Percentiles rank a stretch among this genome's conserved stretches.
Conservation (phyloP, 2,888 invertebrate species). For the Endotricha flammealis region DNA sequence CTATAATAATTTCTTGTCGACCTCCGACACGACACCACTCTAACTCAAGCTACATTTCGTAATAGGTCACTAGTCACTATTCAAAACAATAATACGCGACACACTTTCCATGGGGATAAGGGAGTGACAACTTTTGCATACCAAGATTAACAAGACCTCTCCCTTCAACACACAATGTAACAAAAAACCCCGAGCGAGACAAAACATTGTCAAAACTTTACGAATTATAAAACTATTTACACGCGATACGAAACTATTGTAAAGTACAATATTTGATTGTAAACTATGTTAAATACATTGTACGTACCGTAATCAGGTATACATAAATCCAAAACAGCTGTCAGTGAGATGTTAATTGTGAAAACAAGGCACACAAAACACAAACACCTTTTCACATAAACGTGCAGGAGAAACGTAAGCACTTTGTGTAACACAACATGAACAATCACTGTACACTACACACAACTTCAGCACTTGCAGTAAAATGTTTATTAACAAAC, state of each 20-base stretch:
- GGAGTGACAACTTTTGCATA: constrained; percentile 47
- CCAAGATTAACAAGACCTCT: constrained; percentile 30
- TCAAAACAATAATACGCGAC: constrained; percentile 65
- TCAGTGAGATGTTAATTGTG: constrained; percentile 50
- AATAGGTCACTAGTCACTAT: constrained; percentile 61
- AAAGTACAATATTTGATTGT: constrained; percentile 15
- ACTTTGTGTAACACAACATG: constrained; percentile 48
- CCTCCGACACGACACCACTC: constrained; percentile 31
- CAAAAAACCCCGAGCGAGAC: constrained; percentile 38
- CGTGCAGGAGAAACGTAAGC: constrained; percentile 40
- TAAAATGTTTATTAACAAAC: constrained; percentile 59
- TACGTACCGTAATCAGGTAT: constrained; percentile 66
- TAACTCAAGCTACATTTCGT: constrained; percentile 53
- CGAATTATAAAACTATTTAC: constrained; percentile 48
- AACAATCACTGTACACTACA: constrained; percentile 51
- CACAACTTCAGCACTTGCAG: constrained; percentile 38
- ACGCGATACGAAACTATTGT: constrained; percentile 35
- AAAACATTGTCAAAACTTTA: constrained; percentile 59
- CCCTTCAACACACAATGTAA: constrained; percentile 40
- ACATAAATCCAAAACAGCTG: constrained; percentile 72
- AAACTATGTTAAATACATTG: constrained; percentile 6
- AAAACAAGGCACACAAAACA: constrained; percentile 72
- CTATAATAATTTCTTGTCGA: too few species aligned
- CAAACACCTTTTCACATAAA: constrained; percentile 49
- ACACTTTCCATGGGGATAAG: constrained; percentile 58